Base-by-base conservation (phyloP, 2,888 invertebrate genomes). In the Epinotia bilunana region DNA sequence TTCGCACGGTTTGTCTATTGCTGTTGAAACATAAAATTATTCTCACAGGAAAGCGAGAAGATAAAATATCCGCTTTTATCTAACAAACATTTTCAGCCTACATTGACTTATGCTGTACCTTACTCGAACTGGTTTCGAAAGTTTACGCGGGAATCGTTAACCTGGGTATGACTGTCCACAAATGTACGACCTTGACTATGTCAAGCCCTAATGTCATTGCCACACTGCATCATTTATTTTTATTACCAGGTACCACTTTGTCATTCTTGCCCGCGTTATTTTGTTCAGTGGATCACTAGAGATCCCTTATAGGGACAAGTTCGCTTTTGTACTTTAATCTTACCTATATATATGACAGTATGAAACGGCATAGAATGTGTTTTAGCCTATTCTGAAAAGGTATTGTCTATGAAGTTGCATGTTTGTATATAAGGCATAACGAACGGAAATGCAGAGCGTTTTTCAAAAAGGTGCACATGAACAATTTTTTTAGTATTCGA, bases 101-200 rank as follows among this genome's bases (percentile, higher is more conserved):
- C 43, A 43, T 63, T 23, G 23, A 9, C 39, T 39, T 39, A 39
- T 39, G 39, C 53, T 53, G 53, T 53, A 65, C 49, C 49, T 65
- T 65, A 65, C 65, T 33, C 33, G 28, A 53, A 65, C 65, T 28
- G 33, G 65, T 65, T 65, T 64, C 53, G 65, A 65, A 65, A 65
- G 65, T 65, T 16, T 33, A 65, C 63, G 18, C 53, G 16, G 3
- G 23, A 28, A 65, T 65, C 65, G 65, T 65, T 65, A 65, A 65
- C 65, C 53, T 28, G 49, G 18, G 53, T 18, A n/a, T 53, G 65
- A 43, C 57, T 58, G 58, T 43, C 43, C 43, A 16, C 20, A 58
- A 58, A 57, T 20, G 39, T 33, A 28, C 11, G 49, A 39, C 33
- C 33, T 39, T 57, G 55, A 16, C 20, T 16, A 13, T 60, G 39